Base-by-base conservation (phyloP, 2,113 vertebrate genomes). In the Actinemys pallida region DNA sequence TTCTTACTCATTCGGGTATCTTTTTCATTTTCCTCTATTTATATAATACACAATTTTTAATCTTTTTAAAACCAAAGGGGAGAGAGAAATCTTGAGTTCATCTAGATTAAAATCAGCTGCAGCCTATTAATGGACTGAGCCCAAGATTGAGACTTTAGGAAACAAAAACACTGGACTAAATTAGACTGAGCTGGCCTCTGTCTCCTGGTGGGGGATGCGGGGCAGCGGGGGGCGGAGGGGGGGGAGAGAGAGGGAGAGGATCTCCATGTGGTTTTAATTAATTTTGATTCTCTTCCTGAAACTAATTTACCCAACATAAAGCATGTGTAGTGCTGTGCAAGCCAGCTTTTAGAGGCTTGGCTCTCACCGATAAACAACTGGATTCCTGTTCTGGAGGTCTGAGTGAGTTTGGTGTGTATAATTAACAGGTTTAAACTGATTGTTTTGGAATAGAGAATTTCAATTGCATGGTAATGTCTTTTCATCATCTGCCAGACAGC, bases 251-350 rank as follows among this genome's bases (percentile, higher is more conserved):
- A 83, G 20, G 83, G 93, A 97, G 98, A 96, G 86, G 91, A 98
- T 97, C 96, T 96, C 97, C 98, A 98, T 98, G 98, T 98, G 98
- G 96, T 97, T 98, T 98, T 97, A 97, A 98, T 98, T 98, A 97
- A 97, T 97, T 97, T 97, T 97, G 93, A 97, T 98, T 98, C 97
- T 98, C 98, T 98, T 98, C 97, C 96, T 98, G 96, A 97, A 98
- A 95, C 89, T 95, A 98, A 98, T 98, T 98, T 98, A 91, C 92
- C 95, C 89, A 95, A 97, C 97, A 98, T 96, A 98, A 98, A 98
- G 97, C 89, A 95, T 96, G 96, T 97, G 96, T 87, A 97, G 96
- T 88, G 22, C 81, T 89, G 45, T 79, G 95, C 97, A 86, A 96
- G 96, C 78, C 29, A 95, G 93, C 69, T 91, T 96, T 94, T 22